Base-by-base conservation (phyloP, 2,888 invertebrate species). In the Asteroscopus sphinx region DNA sequence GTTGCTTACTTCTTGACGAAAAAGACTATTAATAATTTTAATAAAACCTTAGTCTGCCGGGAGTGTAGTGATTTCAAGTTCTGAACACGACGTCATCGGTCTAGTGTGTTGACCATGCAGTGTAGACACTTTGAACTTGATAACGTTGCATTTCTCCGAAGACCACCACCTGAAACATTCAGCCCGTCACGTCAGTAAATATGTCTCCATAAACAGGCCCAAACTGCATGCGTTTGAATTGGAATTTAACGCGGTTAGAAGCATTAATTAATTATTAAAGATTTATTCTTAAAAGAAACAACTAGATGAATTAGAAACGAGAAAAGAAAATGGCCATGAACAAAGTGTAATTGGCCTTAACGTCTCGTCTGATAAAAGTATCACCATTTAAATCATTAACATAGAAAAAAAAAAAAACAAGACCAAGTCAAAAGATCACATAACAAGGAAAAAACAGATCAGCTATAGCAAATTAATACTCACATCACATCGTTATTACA, bases 401-500 rank as follows among this genome's bases (percentile, higher is more conserved):
- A 13, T 42, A 13, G 32, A 44, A 42, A 28, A 33, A 30, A 30
- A 26, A 35, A n/a, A 7, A 12, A 25, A 44, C 32, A 44, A 16
- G 56, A 52, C 26, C 46, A 37, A 55, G 40, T 37, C 41, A 46
- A 30, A 49, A 56, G 42, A 53, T 64, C 46, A 46, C 11, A 41
- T 30, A 55, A 45, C 46, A 26, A 65, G 36, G 52, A 53, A 65
- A 61, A 51, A 46, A 52, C 59, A 45, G 57, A 62, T 59, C 56
- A 45, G 32, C n/a, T n/a, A n/a, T n/a, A n/a, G n/a, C 51, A 39
- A 64, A 65, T 12, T 26, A 64, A 42, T 55, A 70, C 63, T 57
- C 55, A 64, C 66, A 58, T 57, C 55, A 64, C 66, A 58, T 63
- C 48, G 52, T 54, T 46, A 65, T 58, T 58, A 58, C 49, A 59